Conservation (phyloP, 2,797 vertebrate genomes). For the Phataginus tricuspis region DNA sequence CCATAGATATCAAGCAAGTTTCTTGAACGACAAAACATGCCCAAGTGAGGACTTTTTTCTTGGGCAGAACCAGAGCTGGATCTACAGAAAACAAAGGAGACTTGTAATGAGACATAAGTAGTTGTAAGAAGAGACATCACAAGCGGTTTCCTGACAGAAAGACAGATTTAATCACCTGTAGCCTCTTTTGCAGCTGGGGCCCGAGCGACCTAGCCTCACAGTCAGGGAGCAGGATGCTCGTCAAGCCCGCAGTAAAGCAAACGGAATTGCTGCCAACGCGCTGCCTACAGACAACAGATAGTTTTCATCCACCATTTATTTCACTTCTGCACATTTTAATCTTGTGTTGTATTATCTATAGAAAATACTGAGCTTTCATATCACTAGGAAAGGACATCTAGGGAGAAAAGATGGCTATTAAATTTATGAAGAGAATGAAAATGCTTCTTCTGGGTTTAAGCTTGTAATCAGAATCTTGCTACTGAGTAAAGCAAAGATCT, state of each 20-base stretch:
- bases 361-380: constrained; percentile 55
- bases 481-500: neutral
- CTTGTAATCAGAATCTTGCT: neutral
- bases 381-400: constrained; percentile 59
- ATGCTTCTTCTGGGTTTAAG: neutral
- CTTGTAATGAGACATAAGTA: constrained; percentile 83
- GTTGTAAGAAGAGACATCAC: constrained; percentile 81
- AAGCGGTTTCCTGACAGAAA: constrained; percentile 80
- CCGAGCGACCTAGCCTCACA: constrained; percentile 42
- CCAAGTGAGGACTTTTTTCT: constrained; percentile 21
- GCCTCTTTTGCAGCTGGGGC: constrained; percentile 72
- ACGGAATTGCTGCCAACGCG: constrained; percentile 70
- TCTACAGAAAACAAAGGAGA: constrained; percentile 61
- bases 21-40: constrained; percentile 58
- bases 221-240: constrained; percentile 69
- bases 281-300: constrained; percentile 72
- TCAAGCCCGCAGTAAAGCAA: constrained; percentile 74
- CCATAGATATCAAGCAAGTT: constrained; percentile 52
- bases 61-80: constrained; percentile 27
- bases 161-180: constrained; percentile 80
- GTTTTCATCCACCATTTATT: constrained; percentile 77
- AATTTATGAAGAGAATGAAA: neutral
- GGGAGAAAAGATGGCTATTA: constrained; percentile 36
- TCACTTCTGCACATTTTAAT: constrained; percentile 73
- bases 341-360: constrained; percentile 55